Percentiles rank a stretch among this genome's conserved stretches.
Conservation (phyloP, 2,888 invertebrate genomes). For the Polydrusus cervinus region DNA sequence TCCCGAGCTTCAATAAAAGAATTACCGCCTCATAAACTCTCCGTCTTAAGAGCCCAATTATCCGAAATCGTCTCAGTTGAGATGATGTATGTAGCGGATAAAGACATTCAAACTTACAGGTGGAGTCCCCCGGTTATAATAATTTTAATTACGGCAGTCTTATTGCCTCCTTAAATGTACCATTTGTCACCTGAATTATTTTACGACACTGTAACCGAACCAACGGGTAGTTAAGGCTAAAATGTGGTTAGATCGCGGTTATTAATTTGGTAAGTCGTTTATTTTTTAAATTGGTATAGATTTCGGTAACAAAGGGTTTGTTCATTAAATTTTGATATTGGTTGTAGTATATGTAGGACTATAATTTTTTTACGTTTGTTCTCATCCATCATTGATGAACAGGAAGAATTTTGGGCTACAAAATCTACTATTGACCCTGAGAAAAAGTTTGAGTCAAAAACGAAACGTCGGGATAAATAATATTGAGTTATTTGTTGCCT, state of each 20-base stretch:
- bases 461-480: too few relatives aligned
- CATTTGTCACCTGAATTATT: conserved; percentile 56
- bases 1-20: conserved; percentile 28
- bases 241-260: neutral
- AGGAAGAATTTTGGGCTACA: too few relatives aligned
- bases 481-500: too few relatives aligned
- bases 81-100: conserved; percentile 62
- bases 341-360: too few relatives aligned
- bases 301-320: too few relatives aligned
- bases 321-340: too few relatives aligned
- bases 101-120: conserved; percentile 58
- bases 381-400: too few relatives aligned
- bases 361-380: too few relatives aligned
- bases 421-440: too few relatives aligned
- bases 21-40: conserved; percentile 47
- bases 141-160: conserved; percentile 54
- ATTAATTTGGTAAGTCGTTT: neutral
- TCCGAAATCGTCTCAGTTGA: conserved; percentile 50
- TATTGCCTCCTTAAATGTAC: conserved; percentile 59
- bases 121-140: conserved; percentile 55
- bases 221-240: conserved; percentile 36
- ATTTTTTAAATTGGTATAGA: too few relatives aligned
- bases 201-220: conserved; percentile 31
- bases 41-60: conserved; percentile 50
- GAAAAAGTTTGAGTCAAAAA: too few relatives aligned